These are phyloP conservation scores for Dreissena polymorpha DNA, from an alignment of 1,140 invertebrate species.

Conservation along the genomic window DNA sequence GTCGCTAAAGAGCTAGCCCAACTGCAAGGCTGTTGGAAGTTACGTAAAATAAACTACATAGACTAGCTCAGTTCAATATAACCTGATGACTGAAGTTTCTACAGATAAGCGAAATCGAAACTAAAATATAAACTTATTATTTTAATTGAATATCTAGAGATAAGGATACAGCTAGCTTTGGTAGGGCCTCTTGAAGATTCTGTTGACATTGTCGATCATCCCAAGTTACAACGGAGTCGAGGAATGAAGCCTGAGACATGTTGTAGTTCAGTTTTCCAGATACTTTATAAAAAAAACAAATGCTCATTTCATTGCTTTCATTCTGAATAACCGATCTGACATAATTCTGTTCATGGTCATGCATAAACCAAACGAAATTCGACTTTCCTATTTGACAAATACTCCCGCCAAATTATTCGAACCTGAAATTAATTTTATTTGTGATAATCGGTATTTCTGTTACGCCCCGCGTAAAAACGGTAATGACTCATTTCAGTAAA, in stretches of 20 bases:
- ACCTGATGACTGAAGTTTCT: neutral
- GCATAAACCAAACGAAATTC: neutral
- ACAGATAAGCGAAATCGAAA: neutral
- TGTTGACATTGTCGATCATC: conserved; percentile 57
- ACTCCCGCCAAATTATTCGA: neutral
- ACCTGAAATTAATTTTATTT: neutral
- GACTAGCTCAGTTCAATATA: too few species aligned
- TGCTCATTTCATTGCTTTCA: neutral
- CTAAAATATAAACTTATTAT: neutral
- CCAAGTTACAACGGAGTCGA: conserved; percentile 63
- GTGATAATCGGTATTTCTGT: neutral
- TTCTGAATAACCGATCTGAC: neutral
- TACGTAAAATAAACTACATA: too few species aligned
- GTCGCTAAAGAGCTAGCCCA: too few species aligned
- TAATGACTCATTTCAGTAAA: neutral
- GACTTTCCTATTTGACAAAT: too few species aligned
- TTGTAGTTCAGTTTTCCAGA: neutral
- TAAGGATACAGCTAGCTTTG: conserved; percentile 66
- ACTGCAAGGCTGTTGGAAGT: too few species aligned
- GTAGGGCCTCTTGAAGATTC: conserved; percentile 57
- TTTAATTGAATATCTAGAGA: neutral
- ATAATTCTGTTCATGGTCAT: neutral
- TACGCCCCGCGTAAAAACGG: neutral
- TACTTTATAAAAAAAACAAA: neutral
- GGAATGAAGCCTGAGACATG: conserved; percentile 60